A percentile compares a stretch with the other conserved stretches of the same genome.
Evolutionary conservation across 2,888 invertebrate species (phyloP).

Genomic region (Coecobrya sp.): DNA sequence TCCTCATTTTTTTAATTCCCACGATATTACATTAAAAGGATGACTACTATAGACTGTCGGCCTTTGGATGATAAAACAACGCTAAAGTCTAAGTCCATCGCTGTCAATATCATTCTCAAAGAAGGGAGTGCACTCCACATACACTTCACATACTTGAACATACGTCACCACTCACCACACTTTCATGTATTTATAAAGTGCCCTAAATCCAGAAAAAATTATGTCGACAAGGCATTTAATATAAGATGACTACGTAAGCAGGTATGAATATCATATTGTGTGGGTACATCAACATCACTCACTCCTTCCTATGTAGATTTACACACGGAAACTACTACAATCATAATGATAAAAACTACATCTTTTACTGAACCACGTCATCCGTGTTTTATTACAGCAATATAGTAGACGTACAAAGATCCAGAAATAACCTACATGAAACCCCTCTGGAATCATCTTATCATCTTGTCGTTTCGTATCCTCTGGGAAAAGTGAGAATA

Average conservation of each 20-base stretch:
- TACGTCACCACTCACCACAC: conserved; percentile 2
- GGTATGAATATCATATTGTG: neutral
- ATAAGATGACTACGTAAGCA: neutral
- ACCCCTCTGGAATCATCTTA: neutral
- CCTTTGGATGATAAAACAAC: neutral
- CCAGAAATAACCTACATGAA: neutral
- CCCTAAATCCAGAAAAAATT: conserved; percentile 49
- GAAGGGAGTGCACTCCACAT: neutral
- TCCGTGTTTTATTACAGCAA: too few species aligned
- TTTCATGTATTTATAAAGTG: neutral
- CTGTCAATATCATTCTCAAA: neutral
- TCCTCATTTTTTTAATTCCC: conserved; percentile 45
- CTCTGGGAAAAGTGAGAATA: neutral
- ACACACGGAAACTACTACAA: neutral
- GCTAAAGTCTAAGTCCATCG: neutral
- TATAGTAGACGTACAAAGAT: neutral
- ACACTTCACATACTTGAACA: neutral
- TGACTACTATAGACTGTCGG: neutral
- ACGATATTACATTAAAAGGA: conserved; percentile 1
- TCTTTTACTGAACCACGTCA: too few species aligned
- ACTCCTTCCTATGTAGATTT: neutral
- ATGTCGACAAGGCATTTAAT: neutral
- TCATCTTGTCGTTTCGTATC: neutral
- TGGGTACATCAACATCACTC: neutral
- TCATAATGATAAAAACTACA: neutral